Percentiles rank a stretch among this genome's conserved stretches.
Conservation (phyloP, 1,140 invertebrate species). For the Pseudoatta argentina region DNA sequence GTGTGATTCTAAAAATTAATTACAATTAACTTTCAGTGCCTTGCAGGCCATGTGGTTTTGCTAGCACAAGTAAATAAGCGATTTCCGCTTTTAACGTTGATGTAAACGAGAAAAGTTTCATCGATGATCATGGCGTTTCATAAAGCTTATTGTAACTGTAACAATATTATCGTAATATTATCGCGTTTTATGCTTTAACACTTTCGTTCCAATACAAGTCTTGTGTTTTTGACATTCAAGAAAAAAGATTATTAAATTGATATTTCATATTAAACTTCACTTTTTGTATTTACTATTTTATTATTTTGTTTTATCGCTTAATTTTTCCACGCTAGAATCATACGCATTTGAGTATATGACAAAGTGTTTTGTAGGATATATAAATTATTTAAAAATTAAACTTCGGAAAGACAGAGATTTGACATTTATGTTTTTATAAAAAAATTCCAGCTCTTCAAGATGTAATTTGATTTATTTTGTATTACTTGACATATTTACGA, state of each 20-base stretch:
- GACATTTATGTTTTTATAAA: neutral
- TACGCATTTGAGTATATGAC: neutral
- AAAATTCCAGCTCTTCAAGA: neutral
- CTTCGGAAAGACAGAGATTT: neutral
- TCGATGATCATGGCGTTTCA: constrained; percentile 13
- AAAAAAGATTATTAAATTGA: neutral
- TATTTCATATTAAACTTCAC: neutral
- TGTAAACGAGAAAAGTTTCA: constrained; percentile 28
- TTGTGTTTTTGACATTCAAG: neutral
- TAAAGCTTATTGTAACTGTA: constrained; percentile 3
- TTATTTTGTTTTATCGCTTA: neutral
- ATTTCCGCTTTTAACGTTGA: constrained; percentile 31
- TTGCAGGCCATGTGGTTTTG: neutral
- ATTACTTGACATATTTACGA: neutral
- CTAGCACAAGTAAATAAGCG: constrained; percentile 4
- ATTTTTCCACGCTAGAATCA: neutral
- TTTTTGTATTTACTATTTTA: neutral
- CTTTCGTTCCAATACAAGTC: neutral
- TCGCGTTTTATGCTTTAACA: neutral
- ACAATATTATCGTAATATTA: neutral
- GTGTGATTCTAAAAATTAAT: neutral
- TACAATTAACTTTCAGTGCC: constrained; percentile 30
- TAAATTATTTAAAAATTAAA: constrained; percentile 23
- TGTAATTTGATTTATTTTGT: neutral
- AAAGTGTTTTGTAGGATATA: no score